Percentiles rank a stretch among this genome's conserved stretches.
phyloP scores from a whole-genome alignment of 2,888 invertebrate genomes.

The Ectobius pallidus region DNA sequence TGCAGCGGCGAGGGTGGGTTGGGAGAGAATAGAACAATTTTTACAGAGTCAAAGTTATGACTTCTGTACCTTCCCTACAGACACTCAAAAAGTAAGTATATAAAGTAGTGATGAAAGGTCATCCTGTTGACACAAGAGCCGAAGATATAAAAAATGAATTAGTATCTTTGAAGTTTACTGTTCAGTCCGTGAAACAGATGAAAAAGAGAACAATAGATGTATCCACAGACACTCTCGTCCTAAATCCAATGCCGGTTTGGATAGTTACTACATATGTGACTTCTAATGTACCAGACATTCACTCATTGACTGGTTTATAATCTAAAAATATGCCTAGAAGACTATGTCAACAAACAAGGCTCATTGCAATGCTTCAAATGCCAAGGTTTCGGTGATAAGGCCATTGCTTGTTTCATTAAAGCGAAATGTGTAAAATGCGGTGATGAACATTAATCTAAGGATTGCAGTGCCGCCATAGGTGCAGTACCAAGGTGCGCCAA shows the following conservation, averaged over 20 bases:
- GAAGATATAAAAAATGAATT: background rate
- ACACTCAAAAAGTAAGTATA: too few species aligned
- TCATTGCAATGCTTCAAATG: background rate
- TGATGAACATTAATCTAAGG: background rate
- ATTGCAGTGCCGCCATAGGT: background rate
- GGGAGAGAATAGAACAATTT: too few species aligned
- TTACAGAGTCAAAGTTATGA: too few species aligned
- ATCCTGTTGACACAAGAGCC: too few species aligned
- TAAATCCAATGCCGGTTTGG: background rate
- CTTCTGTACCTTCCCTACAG: too few species aligned
- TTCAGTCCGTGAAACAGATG: background rate
- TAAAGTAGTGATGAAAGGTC: too few species aligned
- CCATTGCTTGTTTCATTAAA: background rate
- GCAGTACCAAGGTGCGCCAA: background rate
- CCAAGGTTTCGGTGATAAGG: background rate
- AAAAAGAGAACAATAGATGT: background rate
- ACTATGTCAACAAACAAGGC: background rate
- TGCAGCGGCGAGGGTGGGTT: too few species aligned
- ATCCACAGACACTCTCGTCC: background rate
- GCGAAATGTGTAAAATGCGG: background rate
- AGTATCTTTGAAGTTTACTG: background rate
- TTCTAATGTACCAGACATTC: background rate
- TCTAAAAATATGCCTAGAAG: background rate
- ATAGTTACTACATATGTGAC: background rate
- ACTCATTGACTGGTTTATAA: background rate